Evolutionary conservation across 1,140 invertebrate species (phyloP), one percentile per base, ranked within the genome.

Genomic region (Colletes latitarsis): DNA sequence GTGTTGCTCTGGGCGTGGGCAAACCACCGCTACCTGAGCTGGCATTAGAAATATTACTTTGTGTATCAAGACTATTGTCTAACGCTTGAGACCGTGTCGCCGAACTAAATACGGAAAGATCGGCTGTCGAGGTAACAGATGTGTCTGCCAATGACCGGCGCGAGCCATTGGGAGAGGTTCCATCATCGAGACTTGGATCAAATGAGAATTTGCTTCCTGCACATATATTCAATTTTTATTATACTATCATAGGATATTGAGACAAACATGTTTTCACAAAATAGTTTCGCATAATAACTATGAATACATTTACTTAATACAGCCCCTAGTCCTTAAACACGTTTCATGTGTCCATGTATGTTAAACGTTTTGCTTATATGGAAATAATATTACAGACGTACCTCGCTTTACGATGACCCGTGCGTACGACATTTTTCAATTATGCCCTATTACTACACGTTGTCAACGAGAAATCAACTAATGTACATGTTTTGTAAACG

Each of bases 61-160:
- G 96, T 12, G 96, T 96, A 91, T 96, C 96, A 58, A 96, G 93
- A 83, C 95, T 96, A 91, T 96, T 96, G 88, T 96, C 96, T 62
- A 95, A 94, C 10, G 95, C 96, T 88, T 96, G 96, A 1, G 96
- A 96, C 73, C 96, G 94, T 4, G 96, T 96, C 10, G 94, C 93
- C 79, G 96, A 96, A 52, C 96, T 97, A 91, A 97, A 96, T 63
- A 97, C 96, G 77, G 96, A 97, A 30, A 97, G 92, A 91, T 97
- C 96, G 3, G 96, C 96, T 5, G 96, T 97, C 14, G 97, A 97
- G 1, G 96, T 97, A 21, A 97, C 96, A 72, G 96, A 97, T 4
- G 97, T 98, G 84, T 97, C 96, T 15, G 96, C 96, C 53, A 98
- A 93, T 43, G 96, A 97, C 30, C 96, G 95, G 73, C 96, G 93